Evolutionary conservation across 1,140 invertebrate genomes (phyloP).

Genomic region (Ceratosolen solmsi): DNA sequence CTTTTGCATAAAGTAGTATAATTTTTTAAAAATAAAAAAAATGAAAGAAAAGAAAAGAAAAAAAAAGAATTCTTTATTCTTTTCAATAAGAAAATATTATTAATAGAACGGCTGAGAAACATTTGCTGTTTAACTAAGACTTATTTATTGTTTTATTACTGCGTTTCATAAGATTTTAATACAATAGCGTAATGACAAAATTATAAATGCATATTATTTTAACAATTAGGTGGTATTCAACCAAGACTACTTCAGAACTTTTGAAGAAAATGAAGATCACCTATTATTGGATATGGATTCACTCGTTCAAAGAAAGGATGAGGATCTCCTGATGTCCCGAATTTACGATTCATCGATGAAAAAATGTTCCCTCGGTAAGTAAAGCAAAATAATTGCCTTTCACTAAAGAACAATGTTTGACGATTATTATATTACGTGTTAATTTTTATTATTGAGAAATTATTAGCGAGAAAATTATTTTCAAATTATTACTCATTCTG

Average conservation of each 20-base stretch:
- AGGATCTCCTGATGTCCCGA: conserved; percentile 50
- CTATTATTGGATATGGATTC: conserved; percentile 68
- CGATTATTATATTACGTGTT: background rate
- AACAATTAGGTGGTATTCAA: conserved; percentile 34
- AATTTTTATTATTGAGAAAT: conserved; percentile 1
- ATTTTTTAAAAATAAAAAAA: too few species aligned
- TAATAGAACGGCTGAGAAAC: too few species aligned
- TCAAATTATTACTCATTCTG: background rate
- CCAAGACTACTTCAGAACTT: conserved; percentile 47
- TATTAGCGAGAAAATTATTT: background rate
- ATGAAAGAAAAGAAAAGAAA: too few species aligned
- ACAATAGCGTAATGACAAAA: too few species aligned
- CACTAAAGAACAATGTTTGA: background rate
- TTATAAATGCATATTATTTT: too few species aligned
- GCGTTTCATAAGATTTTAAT: too few species aligned
- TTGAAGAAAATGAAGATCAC: conserved; percentile 63
- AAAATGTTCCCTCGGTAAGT: conserved; percentile 66
- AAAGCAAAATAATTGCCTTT: background rate
- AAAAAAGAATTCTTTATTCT: too few species aligned
- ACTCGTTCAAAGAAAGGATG: conserved; percentile 57
- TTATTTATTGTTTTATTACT: too few species aligned
- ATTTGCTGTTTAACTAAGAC: too few species aligned
- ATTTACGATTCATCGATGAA: conserved; percentile 60
- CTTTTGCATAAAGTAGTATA: background rate
- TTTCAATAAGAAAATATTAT: too few species aligned